Percentiles rank a stretch among this genome's conserved stretches.
Evolutionary conservation across 2,888 invertebrate species (phyloP).

Genomic region (Lasius platythorax): DNA sequence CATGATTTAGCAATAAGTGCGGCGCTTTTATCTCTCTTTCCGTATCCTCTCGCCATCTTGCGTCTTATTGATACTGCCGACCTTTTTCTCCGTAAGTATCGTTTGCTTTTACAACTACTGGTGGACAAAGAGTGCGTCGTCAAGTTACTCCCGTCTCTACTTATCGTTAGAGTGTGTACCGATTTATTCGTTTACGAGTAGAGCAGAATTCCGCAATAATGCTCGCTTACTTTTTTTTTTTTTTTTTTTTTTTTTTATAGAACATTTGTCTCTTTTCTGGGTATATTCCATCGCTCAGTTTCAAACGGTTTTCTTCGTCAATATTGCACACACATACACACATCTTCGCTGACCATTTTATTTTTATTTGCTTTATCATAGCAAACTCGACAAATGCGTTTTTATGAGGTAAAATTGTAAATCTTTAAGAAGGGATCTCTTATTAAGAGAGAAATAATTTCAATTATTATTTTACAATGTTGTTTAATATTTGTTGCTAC

Average conservation of each 20-base stretch:
- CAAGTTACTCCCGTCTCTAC: slow-evolving; percentile 19
- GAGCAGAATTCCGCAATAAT: background rate
- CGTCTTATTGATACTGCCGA: slow-evolving; percentile 37
- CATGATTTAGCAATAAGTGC: slow-evolving; percentile 54
- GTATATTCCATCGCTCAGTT: background rate
- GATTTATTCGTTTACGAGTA: slow-evolving; percentile 31
- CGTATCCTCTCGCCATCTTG: slow-evolving; percentile 22
- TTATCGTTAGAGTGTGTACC: slow-evolving; percentile 19
- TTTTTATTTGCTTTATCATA: background rate
- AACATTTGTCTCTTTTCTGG: background rate
- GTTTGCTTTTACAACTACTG: slow-evolving; percentile 65
- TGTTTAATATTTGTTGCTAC: background rate
- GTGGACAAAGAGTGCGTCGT: slow-evolving; percentile 41
- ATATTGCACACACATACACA: no score
- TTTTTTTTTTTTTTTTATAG: background rate
- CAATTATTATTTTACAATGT: background rate
- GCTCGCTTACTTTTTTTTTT: background rate
- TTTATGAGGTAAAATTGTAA: background rate
- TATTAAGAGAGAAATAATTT: background rate
- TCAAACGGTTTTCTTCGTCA: no score
- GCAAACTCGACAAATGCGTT: background rate
- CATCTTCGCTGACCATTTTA: background rate
- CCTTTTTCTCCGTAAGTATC: slow-evolving; percentile 26
- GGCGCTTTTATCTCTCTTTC: slow-evolving; percentile 18
- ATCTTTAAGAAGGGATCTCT: background rate